Base-by-base conservation (phyloP, 1,140 invertebrate species). In the Cherax quadricarinatus region DNA sequence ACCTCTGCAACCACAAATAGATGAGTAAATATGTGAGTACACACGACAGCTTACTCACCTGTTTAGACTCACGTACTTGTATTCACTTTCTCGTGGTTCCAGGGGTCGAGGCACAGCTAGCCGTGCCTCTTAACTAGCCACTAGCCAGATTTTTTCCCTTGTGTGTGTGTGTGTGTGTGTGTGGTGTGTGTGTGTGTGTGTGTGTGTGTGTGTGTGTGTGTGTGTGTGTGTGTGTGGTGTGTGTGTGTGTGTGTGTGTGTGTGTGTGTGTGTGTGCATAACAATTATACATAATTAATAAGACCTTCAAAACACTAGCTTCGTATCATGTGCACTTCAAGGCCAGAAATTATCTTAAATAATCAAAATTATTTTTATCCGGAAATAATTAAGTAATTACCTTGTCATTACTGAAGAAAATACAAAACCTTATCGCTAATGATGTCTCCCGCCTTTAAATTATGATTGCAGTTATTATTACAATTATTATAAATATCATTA, bases 311-410 rank as follows among this genome's bases (percentile, higher is more conserved):
- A 9, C 70, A n/a, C 78, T 60, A 41, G 57, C n/a, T 51, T 88
- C 78, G 75, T 88, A 21, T 88, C 86, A 80, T 88, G 86, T 88
- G 79, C 86, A 88, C 86, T 88, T 81, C 86, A 88, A 88, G 86
- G 86, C 51, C 86, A 88, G 78, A 88, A 78, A 88, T 81, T 73
- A 88, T 88, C 53, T 51, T 81, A 88, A 81, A 88, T 75, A 88
- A 88, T 88, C 86, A 88, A 81, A 88, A 88, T 88, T 57, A 88
- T 88, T 88, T 88, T 81, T 88, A 78, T 79, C 86, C 86, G 86
- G 86, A 88, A 88, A 75, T 88, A 88, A 88, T 88, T 88, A 81
- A 53, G 78, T 88, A 88, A 88, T 88, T 80, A 88, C 86, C 78
- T 88, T 30, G 24, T 88, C 86, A 88, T 88, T 88, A 88, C 49